Evolutionary conservation across 2,888 invertebrate species (phyloP).

Genomic region (Drosophila aldrichi): DNA sequence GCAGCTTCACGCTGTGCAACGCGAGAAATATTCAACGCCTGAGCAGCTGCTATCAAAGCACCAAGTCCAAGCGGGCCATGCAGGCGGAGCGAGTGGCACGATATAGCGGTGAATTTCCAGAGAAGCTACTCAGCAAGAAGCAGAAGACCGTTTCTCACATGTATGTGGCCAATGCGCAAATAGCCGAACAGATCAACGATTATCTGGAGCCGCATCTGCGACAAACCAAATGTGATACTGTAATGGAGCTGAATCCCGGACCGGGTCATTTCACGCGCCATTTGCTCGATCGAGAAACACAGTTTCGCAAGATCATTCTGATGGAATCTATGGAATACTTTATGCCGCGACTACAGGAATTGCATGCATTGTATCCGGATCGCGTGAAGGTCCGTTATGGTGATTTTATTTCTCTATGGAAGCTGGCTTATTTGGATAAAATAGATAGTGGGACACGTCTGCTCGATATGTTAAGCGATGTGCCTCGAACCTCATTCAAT

Average conservation of each 20-base stretch:
- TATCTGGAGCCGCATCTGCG: conserved; percentile 70
- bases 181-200: conserved; percentile 72
- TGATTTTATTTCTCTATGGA: conserved; percentile 88
- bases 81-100: conserved; percentile 53
- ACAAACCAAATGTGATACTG: conserved; percentile 59
- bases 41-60: conserved; percentile 35
- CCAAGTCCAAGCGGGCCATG: conserved; percentile 50
- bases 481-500: conserved; percentile 85
- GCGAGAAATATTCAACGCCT: conserved; percentile 12
- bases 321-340: conserved; percentile 88
- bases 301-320: conserved; percentile 86
- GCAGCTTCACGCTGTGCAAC: conserved; percentile 34
- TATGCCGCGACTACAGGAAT: conserved; percentile 83
- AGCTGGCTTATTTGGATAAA: conserved; percentile 87
- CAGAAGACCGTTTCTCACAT: conserved; percentile 72
- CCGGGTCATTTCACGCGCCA: conserved; percentile 87
- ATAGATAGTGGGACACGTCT: conserved; percentile 87
- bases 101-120: conserved; percentile 74
- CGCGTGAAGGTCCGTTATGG: conserved; percentile 82
- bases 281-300: conserved; percentile 86
- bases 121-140: conserved; percentile 79
- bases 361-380: conserved; percentile 72
- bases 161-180: conserved; percentile 76
- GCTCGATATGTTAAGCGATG: conserved; percentile 86
- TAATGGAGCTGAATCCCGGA: conserved; percentile 90